Percentiles rank a stretch among this genome's conserved stretches.
Evolutionary conservation across 2,888 invertebrate species (phyloP).

Genomic region (Tetranychus piercei): DNA sequence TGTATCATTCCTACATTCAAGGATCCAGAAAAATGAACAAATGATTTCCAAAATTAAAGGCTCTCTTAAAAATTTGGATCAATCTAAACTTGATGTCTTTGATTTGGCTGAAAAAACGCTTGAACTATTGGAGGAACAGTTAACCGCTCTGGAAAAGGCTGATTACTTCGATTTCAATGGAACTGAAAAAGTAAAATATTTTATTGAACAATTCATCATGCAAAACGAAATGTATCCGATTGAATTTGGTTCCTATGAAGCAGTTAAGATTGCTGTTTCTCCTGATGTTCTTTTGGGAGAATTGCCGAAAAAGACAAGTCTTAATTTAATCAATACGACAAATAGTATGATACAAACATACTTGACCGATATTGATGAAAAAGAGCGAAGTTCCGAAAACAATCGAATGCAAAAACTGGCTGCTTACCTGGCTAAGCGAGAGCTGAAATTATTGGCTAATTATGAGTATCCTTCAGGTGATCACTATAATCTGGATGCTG

Average conservation of each 20-base stretch:
- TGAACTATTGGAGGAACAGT: background rate
- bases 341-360: too few species aligned
- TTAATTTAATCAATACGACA: too few species aligned
- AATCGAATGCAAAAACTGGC: too few species aligned
- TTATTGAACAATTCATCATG: background rate
- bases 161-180: background rate
- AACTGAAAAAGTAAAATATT: background rate
- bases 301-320: too few species aligned
- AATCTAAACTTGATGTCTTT: background rate
- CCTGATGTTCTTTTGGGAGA: too few species aligned
- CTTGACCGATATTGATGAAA: too few species aligned
- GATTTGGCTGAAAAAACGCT: background rate
- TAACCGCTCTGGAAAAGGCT: background rate
- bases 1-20: background rate
- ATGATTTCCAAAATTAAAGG: background rate
- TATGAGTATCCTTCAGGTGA: rapidly evolving
- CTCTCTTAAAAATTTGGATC: background rate
- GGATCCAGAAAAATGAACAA: background rate
- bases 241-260: background rate
- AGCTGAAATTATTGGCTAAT: too few species aligned
- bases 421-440: too few species aligned
- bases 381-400: too few species aligned
- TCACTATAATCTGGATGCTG: too few species aligned
- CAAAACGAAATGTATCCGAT: background rate
- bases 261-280: too few species aligned